Conservation (phyloP, 2,113 vertebrate genomes). For the Alosa alosa region DNA sequence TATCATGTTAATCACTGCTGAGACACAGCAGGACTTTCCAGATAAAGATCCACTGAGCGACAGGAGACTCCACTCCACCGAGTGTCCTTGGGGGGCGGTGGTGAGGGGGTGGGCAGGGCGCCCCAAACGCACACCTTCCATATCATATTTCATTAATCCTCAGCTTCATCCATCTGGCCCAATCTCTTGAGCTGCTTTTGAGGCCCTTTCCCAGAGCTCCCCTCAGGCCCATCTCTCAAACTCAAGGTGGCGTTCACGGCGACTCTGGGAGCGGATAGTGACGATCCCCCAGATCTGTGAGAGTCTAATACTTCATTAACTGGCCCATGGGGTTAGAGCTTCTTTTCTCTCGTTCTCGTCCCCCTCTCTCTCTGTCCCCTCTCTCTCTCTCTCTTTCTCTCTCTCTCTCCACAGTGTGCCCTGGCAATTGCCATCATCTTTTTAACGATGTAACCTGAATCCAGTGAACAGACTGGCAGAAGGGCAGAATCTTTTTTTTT, state of each 20-base stretch:
- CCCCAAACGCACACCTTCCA: constrained; percentile 48
- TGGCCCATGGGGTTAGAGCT: constrained; percentile 43
- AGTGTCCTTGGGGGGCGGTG: neutral
- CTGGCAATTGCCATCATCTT: neutral
- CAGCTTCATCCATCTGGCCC: constrained; percentile 48
- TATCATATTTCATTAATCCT: constrained; percentile 60
- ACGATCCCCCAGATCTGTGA: constrained; percentile 40
- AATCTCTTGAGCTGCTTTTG: constrained; percentile 47
- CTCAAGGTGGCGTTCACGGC: constrained; percentile 43
- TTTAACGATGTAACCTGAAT: constrained; percentile 14
- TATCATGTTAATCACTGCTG: constrained; percentile 10
- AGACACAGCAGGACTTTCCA: constrained; percentile 9
- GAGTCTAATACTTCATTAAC: constrained; percentile 60
- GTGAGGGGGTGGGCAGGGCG: neutral
- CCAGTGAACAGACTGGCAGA: neutral
- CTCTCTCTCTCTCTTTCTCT: constrained; percentile 18
- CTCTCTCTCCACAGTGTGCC: neutral
- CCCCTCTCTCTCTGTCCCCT: neutral
- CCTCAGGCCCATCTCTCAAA: constrained; percentile 21
- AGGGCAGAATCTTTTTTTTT: neutral
- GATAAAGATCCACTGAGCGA: neutral
- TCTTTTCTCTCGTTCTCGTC: constrained; percentile 43
- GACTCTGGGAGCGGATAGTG: constrained; percentile 47
- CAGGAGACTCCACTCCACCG: neutral
- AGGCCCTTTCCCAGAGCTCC: constrained; percentile 52